phyloP scores from a whole-genome alignment of 2,888 invertebrate species.

The Rosalia funebris region DNA sequence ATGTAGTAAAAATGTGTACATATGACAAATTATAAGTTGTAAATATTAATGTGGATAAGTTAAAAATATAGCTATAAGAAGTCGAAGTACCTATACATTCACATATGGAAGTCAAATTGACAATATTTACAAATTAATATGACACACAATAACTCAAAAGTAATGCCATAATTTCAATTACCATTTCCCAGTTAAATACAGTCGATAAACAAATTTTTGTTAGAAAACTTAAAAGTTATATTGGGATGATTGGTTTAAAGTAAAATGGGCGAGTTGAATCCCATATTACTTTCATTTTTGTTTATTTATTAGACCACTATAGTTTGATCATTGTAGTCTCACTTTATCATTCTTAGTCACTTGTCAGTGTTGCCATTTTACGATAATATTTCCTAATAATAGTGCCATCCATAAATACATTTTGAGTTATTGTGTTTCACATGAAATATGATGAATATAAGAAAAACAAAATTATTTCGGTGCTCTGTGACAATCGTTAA shows the following conservation, averaged over 20 bases:
- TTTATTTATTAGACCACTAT: no score
- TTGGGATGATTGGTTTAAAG: no score
- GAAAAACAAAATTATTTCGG: constrained; percentile 35
- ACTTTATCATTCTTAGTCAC: no score
- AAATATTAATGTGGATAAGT: constrained; percentile 47
- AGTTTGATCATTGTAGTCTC: no score
- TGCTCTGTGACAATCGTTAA: constrained; percentile 46
- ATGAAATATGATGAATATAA: constrained; percentile 25
- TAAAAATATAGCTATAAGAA: constrained; percentile 38
- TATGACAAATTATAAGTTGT: constrained; percentile 45
- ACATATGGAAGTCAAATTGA: constrained; percentile 38
- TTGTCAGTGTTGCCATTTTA: constrained; percentile 23
- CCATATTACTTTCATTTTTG: no score
- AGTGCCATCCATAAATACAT: constrained; percentile 36
- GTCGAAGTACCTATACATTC: constrained; percentile 49
- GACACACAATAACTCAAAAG: constrained; percentile 39
- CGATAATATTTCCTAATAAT: constrained; percentile 33
- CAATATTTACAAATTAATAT: constrained; percentile 34
- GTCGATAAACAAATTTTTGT: background rate
- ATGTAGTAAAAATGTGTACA: constrained; percentile 42
- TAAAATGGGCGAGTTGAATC: no score
- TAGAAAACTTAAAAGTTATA: no score
- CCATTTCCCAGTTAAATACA: background rate
- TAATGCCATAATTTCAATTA: constrained; percentile 18
- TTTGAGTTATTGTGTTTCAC: constrained; percentile 34